These are phyloP conservation scores for Epiblema foenella DNA, from an alignment of 2,888 invertebrate genomes.

Conservation along the genomic window DNA sequence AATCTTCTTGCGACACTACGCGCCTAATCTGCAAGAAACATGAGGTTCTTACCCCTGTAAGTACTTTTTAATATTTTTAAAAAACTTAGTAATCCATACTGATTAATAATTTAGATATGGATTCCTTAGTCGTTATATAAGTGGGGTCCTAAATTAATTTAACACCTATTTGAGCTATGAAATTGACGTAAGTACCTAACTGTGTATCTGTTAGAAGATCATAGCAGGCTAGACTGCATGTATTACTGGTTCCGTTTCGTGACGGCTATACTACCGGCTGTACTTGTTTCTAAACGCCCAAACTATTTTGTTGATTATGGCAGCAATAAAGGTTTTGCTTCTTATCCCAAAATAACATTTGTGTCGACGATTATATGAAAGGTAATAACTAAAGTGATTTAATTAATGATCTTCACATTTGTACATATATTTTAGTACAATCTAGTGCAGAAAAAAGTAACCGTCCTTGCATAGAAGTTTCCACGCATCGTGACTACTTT, in stretches of 20 bases:
- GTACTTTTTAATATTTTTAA: constrained; percentile 51
- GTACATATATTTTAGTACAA: neutral
- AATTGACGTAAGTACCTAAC: neutral
- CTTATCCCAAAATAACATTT: too few relatives aligned
- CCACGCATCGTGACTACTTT: neutral
- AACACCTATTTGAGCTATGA: neutral
- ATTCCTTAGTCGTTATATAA: constrained; percentile 11
- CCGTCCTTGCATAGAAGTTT: neutral
- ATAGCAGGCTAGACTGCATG: neutral
- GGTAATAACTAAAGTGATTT: too few relatives aligned
- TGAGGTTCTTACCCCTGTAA: constrained; percentile 78
- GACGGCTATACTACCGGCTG: neutral
- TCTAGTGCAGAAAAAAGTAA: neutral
- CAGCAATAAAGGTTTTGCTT: too few relatives aligned
- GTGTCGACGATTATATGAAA: too few relatives aligned
- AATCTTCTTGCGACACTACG: constrained; percentile 62
- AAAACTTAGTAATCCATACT: neutral
- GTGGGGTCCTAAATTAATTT: neutral
- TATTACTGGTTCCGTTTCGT: neutral
- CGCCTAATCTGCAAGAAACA: constrained; percentile 57
- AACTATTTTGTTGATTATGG: too few relatives aligned
- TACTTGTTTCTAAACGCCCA: too few relatives aligned
- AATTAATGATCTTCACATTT: neutral
- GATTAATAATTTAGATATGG: neutral
- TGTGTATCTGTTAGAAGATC: neutral